A percentile compares a stretch with the other conserved stretches of the same genome.
phyloP scores from a whole-genome alignment of 2,113 vertebrate species.

The Otolemur garnettii region DNA sequence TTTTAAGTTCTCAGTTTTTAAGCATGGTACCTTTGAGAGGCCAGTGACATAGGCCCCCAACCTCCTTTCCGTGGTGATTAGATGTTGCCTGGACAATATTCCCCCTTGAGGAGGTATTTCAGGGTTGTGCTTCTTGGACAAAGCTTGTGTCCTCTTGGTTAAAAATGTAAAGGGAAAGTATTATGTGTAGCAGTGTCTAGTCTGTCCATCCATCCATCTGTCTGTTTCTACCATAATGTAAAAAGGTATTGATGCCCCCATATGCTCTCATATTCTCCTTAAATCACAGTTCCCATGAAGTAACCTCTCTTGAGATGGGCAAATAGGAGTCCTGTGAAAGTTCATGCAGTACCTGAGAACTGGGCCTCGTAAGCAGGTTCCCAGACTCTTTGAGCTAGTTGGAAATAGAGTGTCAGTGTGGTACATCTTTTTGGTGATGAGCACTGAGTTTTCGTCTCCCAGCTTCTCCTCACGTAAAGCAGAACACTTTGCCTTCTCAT shows the following conservation, averaged over 20 bases:
- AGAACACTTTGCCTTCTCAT: not conserved
- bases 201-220: not conserved
- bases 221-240: not conserved
- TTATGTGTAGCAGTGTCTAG: not conserved
- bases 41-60: not conserved
- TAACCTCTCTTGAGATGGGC: not conserved
- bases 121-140: not conserved
- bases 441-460: not conserved
- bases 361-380: not conserved
- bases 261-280: not conserved
- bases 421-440: not conserved
- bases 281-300: not conserved
- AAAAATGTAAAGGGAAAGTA: not conserved
- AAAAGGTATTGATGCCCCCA: not conserved
- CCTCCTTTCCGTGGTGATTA: not conserved
- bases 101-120: not conserved
- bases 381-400: not conserved
- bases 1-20: slow-evolving; percentile 34
- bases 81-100: not conserved
- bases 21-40: not conserved
- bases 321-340: not conserved
- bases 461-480: not conserved
- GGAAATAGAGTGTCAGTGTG: not conserved
- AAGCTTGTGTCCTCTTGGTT: not conserved
- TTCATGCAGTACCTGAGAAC: not conserved